Conservation (phyloP, 1,140 invertebrate species). For the Cotesia vestalis region DNA sequence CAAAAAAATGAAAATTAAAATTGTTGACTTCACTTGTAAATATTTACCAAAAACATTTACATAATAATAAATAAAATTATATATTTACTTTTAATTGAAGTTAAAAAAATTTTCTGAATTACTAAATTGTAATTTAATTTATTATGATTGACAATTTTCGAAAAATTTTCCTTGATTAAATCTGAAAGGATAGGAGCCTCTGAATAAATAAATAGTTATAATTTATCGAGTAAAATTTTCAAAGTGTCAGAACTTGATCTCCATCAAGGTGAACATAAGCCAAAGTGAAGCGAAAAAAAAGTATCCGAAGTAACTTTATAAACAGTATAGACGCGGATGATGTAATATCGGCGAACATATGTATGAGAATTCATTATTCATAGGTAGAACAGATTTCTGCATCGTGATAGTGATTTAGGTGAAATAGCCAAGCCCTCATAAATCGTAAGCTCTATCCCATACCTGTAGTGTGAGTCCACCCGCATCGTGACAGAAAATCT, state of each 20-base stretch:
- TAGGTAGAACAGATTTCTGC: slow-evolving; percentile 36
- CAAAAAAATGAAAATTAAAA: no score
- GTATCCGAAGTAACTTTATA: background rate
- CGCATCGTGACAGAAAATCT: slow-evolving; percentile 26
- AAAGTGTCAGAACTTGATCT: background rate
- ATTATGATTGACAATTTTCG: no score
- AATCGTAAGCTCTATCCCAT: slow-evolving; percentile 2
- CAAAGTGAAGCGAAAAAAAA: background rate
- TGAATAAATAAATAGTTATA: background rate
- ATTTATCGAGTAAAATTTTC: no score
- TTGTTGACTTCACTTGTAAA: no score
- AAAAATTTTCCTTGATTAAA: no score
- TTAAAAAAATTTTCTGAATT: no score
- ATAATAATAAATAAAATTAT: no score
- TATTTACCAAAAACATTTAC: no score
- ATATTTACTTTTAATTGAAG: no score
- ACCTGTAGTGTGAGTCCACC: slow-evolving; percentile 1
- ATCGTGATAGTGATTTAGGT: slow-evolving; percentile 33
- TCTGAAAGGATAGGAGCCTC: no score
- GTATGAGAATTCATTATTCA: slow-evolving; percentile 35
- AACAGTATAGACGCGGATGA: background rate
- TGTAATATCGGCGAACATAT: slow-evolving; percentile 17
- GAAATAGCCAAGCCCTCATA: slow-evolving; percentile 29
- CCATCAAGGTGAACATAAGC: background rate
- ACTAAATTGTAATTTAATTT: no score